These are phyloP conservation scores for Antennarius striatus DNA, from an alignment of 2,113 vertebrate genomes.

Conservation along the genomic window DNA sequence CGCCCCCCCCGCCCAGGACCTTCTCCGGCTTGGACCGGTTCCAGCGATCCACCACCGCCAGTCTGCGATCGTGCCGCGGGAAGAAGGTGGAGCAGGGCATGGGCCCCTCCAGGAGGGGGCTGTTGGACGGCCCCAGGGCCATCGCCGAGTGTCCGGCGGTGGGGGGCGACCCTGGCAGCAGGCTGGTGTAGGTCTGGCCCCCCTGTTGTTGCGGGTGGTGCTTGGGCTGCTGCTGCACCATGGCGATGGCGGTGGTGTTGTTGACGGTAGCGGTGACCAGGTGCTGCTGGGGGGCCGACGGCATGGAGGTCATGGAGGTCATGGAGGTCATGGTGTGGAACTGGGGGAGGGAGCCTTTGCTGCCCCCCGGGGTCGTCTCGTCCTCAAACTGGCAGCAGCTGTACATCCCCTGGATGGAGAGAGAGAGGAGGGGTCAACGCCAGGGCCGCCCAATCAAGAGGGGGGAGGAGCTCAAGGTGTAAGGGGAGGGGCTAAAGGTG, in stretches of 20 bases:
- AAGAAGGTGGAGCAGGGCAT: constrained; percentile 86
- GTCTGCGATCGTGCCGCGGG: constrained; percentile 85
- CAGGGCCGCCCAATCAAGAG: too few relatives aligned
- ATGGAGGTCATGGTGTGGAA: constrained; percentile 71
- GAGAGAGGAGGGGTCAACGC: not conserved
- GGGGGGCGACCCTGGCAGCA: constrained; percentile 78
- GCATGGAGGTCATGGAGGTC: constrained; percentile 62
- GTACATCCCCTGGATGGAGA: constrained; percentile 87
- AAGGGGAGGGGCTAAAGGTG: too few relatives aligned
- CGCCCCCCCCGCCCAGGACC: constrained; percentile 66
- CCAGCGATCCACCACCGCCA: constrained; percentile 87
- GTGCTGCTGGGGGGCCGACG: too few relatives aligned
- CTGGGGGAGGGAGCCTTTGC: constrained; percentile 71
- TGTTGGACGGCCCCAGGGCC: constrained; percentile 84
- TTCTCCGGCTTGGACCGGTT: constrained; percentile 84
- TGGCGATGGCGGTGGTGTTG: constrained; percentile 77
- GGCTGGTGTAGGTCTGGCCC: constrained; percentile 74
- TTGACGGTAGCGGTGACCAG: constrained; percentile 69
- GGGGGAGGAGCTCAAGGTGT: too few relatives aligned
- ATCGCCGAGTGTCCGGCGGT: constrained; percentile 78
- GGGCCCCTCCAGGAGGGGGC: constrained; percentile 82
- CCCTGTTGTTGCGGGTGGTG: constrained; percentile 74
- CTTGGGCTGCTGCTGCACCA: constrained; percentile 78
- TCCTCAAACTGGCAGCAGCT: constrained; percentile 91
- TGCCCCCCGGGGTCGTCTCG: constrained; percentile 71